Conservation (phyloP, 2,888 invertebrate species). For the Asteroscopus sphinx region DNA sequence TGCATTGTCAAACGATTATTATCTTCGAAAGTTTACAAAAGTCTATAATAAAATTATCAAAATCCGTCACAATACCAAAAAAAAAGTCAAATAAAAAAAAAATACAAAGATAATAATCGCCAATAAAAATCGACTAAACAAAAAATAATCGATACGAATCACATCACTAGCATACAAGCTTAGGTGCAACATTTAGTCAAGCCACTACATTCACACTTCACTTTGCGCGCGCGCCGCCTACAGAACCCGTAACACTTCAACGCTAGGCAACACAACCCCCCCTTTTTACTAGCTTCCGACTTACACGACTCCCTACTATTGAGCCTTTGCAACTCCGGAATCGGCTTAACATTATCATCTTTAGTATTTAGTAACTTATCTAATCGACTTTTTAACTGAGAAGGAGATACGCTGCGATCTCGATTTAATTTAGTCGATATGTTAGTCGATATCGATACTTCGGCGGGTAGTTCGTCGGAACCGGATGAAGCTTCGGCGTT, state of each 20-base stretch:
- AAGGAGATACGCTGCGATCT: constrained; percentile 90
- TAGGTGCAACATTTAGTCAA: constrained; percentile 74
- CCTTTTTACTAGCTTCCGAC: constrained; percentile 74
- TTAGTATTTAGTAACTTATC: constrained; percentile 78
- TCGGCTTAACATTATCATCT: constrained; percentile 64
- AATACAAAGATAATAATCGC: constrained; percentile 33
- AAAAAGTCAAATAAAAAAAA: not conserved
- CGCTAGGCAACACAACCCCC: constrained; percentile 80
- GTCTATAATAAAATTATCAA: not conserved
- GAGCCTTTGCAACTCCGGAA: constrained; percentile 74
- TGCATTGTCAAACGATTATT: constrained; percentile 47
- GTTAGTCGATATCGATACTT: constrained; percentile 64
- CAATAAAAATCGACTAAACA: constrained; percentile 42
- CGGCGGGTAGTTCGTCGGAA: constrained; percentile 70
- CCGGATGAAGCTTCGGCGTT: constrained; percentile 81
- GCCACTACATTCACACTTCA: constrained; percentile 76
- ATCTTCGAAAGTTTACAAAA: constrained; percentile 21
- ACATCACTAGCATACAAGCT: constrained; percentile 45
- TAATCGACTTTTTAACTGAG: constrained; percentile 91
- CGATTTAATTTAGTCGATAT: constrained; percentile 68
- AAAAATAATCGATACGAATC: constrained; percentile 20
- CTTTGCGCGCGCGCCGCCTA: constrained; percentile 75
- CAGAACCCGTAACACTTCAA: constrained; percentile 85
- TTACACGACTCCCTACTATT: constrained; percentile 82
- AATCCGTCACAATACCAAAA: not conserved